Evolutionary conservation across 2,888 invertebrate species (phyloP).

Genomic region (Tipula unca): DNA sequence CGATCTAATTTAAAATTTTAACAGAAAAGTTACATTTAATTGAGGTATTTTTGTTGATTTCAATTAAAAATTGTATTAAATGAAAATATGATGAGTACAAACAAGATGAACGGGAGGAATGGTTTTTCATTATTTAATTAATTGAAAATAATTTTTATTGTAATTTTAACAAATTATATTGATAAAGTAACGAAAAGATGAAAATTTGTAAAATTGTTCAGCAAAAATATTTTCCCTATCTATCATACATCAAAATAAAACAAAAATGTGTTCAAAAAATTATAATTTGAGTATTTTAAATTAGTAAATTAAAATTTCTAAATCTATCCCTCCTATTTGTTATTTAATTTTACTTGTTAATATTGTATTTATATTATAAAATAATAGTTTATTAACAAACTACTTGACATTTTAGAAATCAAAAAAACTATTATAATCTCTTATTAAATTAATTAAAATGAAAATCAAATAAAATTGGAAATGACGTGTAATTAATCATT

Average conservation of each 20-base stretch:
- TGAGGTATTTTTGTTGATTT: background rate
- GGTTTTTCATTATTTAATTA: background rate
- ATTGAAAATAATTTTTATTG: background rate
- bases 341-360: background rate
- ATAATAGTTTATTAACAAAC: background rate
- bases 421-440: background rate
- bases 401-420: background rate
- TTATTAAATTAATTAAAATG: background rate
- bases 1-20: background rate
- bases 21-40: background rate
- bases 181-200: no score
- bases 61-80: background rate
- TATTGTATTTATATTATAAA: background rate
- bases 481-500: background rate
- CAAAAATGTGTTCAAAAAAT: background rate
- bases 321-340: slow-evolving; percentile 14
- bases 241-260: background rate
- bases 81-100: no score
- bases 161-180: no score
- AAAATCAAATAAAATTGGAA: background rate
- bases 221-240: background rate
- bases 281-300: background rate
- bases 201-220: background rate
- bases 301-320: background rate
- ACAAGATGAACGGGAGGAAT: no score